Conservation (phyloP, 2,113 vertebrate species). For the Dunckerocampus dactyliophorus region DNA sequence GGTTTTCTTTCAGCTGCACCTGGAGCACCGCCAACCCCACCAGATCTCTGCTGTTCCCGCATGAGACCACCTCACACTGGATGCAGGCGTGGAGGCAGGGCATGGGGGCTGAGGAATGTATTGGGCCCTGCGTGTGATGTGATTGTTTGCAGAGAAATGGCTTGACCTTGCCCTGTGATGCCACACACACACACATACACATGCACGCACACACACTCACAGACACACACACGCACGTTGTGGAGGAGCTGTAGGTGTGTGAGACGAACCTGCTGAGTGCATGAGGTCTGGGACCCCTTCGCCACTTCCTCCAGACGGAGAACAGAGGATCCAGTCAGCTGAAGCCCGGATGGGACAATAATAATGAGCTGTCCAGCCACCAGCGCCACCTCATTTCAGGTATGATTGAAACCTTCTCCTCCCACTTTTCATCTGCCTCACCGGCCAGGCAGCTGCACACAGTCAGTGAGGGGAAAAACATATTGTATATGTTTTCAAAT, state of each 20-base stretch:
- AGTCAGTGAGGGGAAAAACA: neutral
- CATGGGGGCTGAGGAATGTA: slow-evolving; percentile 63
- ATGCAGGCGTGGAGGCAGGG: slow-evolving; percentile 4
- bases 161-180: slow-evolving; percentile 69
- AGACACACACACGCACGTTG: slow-evolving; percentile 45
- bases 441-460: slow-evolving; percentile 3
- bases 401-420: slow-evolving; percentile 43
- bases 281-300: slow-evolving; percentile 72
- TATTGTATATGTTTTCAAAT: neutral
- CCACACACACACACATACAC: slow-evolving; percentile 57
- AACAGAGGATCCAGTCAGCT: slow-evolving; percentile 69
- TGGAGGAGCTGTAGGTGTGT: slow-evolving; percentile 61
- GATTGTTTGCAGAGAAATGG: slow-evolving; percentile 74
- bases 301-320: slow-evolving; percentile 70
- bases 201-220: slow-evolving; percentile 55
- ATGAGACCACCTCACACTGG: slow-evolving; percentile 63
- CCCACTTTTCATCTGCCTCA: slow-evolving; percentile 20
- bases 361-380: slow-evolving; percentile 63
- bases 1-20: slow-evolving; percentile 59
- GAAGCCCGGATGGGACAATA: slow-evolving; percentile 64
- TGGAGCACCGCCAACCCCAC: slow-evolving; percentile 54
- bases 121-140: slow-evolving; percentile 72
- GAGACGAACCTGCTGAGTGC: slow-evolving; percentile 70
- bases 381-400: slow-evolving; percentile 55
- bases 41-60: slow-evolving; percentile 48